These are phyloP conservation scores for Tetraodon nigroviridis DNA, from an alignment of 2,113 vertebrate genomes.

Conservation along the genomic window DNA sequence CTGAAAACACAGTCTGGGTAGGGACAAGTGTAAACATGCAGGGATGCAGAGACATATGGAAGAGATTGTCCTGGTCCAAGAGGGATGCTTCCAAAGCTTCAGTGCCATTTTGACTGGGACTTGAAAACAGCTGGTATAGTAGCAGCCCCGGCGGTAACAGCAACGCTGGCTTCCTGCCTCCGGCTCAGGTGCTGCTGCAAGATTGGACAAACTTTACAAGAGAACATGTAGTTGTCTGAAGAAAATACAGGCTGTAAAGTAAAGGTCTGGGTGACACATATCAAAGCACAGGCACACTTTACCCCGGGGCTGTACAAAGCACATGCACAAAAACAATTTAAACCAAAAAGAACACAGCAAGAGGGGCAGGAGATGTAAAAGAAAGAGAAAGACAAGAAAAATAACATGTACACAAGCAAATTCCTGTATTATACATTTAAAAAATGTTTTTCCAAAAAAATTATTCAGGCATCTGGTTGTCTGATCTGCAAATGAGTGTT, in stretches of 20 bases:
- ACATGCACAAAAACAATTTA: not conserved
- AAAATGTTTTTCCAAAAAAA: too few species aligned
- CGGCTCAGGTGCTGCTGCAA: conserved; percentile 15
- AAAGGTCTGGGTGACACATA: not conserved
- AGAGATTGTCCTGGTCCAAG: not conserved
- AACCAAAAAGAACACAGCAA: not conserved
- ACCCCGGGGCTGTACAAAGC: not conserved
- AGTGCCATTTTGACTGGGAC: not conserved
- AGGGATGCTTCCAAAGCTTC: not conserved
- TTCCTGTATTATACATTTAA: too few species aligned
- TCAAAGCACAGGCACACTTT: not conserved
- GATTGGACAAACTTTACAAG: conserved; percentile 20
- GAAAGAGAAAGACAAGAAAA: too few species aligned
- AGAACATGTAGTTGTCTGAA: not conserved
- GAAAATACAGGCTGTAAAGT: not conserved
- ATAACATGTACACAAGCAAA: too few species aligned
- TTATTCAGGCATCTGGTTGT: too few species aligned
- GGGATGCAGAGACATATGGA: not conserved
- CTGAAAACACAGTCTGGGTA: conserved; percentile 5
- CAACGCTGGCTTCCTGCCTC: not conserved
- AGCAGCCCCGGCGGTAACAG: not conserved
- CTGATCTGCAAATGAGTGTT: too few species aligned
- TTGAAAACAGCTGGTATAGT: not conserved
- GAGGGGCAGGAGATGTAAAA: too few species aligned
- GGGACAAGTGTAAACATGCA: not conserved